A percentile compares a stretch with the other conserved stretches of the same genome.
Conservation (phyloP, 2,888 invertebrate species). For the Polia nebulosa region DNA sequence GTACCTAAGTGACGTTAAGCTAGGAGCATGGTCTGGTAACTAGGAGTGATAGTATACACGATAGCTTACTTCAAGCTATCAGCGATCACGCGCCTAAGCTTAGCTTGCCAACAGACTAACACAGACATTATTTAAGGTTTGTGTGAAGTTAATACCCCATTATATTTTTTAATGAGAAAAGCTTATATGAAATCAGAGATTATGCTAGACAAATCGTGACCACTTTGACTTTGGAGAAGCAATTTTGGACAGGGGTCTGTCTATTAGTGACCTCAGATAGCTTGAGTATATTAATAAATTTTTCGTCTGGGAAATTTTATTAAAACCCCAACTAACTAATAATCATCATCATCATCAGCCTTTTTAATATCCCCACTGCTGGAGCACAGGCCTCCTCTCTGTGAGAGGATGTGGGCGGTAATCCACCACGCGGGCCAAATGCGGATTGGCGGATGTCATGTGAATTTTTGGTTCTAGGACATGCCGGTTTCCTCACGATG, state of each 20-base stretch:
- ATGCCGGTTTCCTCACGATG: no score
- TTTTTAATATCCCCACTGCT: no score
- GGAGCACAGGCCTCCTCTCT: no score
- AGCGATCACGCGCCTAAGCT: slow-evolving; percentile 62
- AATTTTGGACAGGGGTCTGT: background rate
- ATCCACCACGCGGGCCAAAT: no score
- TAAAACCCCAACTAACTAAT: no score
- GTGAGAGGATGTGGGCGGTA: no score
- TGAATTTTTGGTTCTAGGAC: no score
- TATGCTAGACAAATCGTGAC: background rate
- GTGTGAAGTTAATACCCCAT: background rate
- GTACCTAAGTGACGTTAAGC: slow-evolving; percentile 65
- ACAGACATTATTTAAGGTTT: slow-evolving; percentile 4
- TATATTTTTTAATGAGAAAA: background rate
- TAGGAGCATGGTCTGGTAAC: slow-evolving; percentile 61
- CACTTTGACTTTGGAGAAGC: background rate
- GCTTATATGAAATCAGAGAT: background rate
- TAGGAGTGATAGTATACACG: slow-evolving; percentile 67
- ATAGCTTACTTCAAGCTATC: slow-evolving; percentile 78
- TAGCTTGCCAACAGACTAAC: slow-evolving; percentile 8
- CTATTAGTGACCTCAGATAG: no score
- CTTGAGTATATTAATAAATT: no score
- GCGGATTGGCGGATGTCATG: no score
- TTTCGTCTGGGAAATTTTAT: no score
- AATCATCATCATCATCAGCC: no score